phyloP scores from a whole-genome alignment of 2,113 vertebrate species.

The Syrrhaptes paradoxus region DNA sequence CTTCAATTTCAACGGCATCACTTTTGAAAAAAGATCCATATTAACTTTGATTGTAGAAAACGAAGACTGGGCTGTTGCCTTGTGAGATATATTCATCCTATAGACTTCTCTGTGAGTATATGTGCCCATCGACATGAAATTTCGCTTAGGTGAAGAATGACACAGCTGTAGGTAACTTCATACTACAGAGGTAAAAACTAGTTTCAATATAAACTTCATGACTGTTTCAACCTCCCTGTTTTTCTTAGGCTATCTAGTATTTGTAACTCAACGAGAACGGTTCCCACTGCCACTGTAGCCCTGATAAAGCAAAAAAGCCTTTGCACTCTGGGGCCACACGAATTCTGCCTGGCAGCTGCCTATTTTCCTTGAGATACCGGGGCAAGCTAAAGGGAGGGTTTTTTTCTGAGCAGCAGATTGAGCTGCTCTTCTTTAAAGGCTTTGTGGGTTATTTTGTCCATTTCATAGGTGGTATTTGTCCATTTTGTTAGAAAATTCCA shows the following conservation, averaged over 20 bases:
- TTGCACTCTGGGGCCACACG: conserved; percentile 30
- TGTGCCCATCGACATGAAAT: conserved; percentile 6
- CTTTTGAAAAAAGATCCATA: conserved; percentile 38
- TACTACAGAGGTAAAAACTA: conserved; percentile 31
- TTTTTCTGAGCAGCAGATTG: conserved; percentile 15
- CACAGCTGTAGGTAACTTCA: conserved; percentile 48
- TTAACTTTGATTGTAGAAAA: conserved; percentile 34
- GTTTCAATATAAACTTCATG: conserved; percentile 50
- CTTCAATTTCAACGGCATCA: conserved; percentile 51
- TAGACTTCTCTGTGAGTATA: conserved; percentile 43
- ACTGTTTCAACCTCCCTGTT: conserved; percentile 62
- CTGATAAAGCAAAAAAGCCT: conserved; percentile 57
- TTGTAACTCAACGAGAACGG: conserved; percentile 34
- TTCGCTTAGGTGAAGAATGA: conserved; percentile 23
- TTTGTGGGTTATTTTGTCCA: conserved; percentile 23
- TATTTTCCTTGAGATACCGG: not conserved
- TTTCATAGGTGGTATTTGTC: conserved; percentile 27
- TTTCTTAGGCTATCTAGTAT: conserved; percentile 59
- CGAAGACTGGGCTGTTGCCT: conserved; percentile 23
- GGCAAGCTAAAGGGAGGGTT: not conserved
- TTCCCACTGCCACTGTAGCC: conserved; percentile 59
- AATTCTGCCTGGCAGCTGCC: conserved; percentile 54
- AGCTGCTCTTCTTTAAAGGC: conserved; percentile 7
- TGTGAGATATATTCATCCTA: conserved; percentile 16
- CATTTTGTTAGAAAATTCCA: conserved; percentile 25